phyloP scores from a whole-genome alignment of 2,113 vertebrate species.

The Hippocampus abdominalis region DNA sequence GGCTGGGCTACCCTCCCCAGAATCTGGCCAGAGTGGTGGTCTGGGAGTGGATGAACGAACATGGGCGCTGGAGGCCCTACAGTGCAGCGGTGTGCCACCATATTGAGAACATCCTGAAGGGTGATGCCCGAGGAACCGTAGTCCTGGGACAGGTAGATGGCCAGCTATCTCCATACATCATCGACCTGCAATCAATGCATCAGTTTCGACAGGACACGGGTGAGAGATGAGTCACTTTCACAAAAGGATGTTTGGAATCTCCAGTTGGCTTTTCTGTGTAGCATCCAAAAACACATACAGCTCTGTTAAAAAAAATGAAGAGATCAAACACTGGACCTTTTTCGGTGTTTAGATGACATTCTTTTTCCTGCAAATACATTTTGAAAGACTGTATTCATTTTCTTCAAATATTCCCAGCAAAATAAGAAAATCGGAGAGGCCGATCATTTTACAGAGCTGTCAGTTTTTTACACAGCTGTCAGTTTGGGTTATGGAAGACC shows the following conservation, averaged over 20 bases:
- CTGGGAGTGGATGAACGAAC: conserved; percentile 96
- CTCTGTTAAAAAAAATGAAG: background rate
- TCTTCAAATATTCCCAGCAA: no score
- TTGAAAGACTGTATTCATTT: no score
- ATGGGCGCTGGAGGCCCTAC: conserved; percentile 92
- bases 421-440: no score
- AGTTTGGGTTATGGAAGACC: no score
- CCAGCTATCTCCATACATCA: conserved; percentile 88
- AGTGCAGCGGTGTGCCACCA: conserved; percentile 89
- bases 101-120: conserved; percentile 89
- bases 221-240: conserved; percentile 57
- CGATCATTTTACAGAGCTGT: no score
- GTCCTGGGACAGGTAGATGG: conserved; percentile 89
- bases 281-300: background rate
- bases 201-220: conserved; percentile 97
- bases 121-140: conserved; percentile 83
- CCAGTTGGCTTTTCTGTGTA: background rate
- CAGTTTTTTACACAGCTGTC: no score
- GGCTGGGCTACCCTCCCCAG: conserved; percentile 84
- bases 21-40: conserved; percentile 92
- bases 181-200: conserved; percentile 96
- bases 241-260: background rate
- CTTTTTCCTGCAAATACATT: no score
- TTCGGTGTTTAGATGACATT: no score
- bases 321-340: no score